A percentile compares a stretch with the other conserved stretches of the same genome.
These are phyloP conservation scores for Tanytarsus gracilentus DNA, from an alignment of 2,888 invertebrate genomes.

Conservation along the genomic window DNA sequence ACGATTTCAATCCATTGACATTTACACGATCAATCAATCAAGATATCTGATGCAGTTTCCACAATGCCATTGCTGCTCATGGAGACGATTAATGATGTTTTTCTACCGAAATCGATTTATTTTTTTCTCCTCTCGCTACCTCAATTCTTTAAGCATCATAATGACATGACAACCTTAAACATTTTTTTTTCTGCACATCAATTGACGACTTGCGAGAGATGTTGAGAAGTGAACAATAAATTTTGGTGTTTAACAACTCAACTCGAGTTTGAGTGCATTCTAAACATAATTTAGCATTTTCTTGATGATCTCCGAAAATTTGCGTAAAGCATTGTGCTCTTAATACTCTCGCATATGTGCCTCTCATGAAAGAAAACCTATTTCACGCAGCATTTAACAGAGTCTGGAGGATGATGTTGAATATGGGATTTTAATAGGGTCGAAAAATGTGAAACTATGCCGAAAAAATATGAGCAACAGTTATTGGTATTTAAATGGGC, in stretches of 20 bases:
- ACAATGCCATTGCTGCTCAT: neutral
- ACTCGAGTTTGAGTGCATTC: too few species aligned
- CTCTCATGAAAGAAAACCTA: slow-evolving; percentile 3
- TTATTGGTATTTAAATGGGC: slow-evolving; percentile 26
- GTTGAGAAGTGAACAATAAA: too few species aligned
- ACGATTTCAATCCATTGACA: slow-evolving; percentile 14
- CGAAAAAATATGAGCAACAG: neutral
- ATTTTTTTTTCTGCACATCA: too few species aligned
- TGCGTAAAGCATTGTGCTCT: slow-evolving; percentile 7
- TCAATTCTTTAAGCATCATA: slow-evolving; percentile 6
- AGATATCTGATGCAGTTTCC: neutral
- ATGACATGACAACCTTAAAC: neutral
- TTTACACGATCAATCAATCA: slow-evolving; percentile 29
- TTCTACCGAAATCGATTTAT: slow-evolving; percentile 22
- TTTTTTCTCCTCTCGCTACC: neutral
- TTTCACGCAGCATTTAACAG: slow-evolving; percentile 19
- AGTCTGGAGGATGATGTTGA: neutral
- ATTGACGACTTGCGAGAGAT: too few species aligned
- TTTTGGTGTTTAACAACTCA: neutral
- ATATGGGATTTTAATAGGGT: slow-evolving; percentile 5
- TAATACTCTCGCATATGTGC: neutral
- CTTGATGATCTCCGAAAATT: neutral
- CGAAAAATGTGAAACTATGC: too few species aligned
- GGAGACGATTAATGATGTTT: slow-evolving; percentile 23
- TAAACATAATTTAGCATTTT: slow-evolving; percentile 8